Evolutionary conservation across 2,113 vertebrate species (phyloP).

Genomic region (Lucifuga dentata): DNA sequence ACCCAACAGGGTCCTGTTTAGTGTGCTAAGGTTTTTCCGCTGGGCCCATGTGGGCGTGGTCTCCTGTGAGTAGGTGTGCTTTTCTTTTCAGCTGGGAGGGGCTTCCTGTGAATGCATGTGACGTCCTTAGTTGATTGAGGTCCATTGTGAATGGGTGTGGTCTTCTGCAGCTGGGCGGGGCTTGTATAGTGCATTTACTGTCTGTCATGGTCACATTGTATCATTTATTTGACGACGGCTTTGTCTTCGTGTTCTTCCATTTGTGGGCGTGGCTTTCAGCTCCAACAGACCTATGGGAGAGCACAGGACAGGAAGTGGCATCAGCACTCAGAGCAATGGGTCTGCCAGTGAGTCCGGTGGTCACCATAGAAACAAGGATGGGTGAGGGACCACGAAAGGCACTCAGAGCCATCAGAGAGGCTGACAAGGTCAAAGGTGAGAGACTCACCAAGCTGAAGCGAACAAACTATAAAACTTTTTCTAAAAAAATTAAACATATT

Average conservation of each 20-base stretch:
- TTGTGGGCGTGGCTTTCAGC: conserved; percentile 35
- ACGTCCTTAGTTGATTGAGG: too few species aligned
- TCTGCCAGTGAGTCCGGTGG: conserved; percentile 81
- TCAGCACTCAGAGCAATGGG: conserved; percentile 78
- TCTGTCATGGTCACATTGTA: too few species aligned
- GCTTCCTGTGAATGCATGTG: too few species aligned
- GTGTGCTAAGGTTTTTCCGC: conserved; percentile 81
- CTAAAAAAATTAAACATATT: too few species aligned
- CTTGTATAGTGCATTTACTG: too few species aligned
- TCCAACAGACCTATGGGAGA: conserved; percentile 83
- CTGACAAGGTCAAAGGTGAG: conserved; percentile 83
- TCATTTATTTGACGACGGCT: too few species aligned
- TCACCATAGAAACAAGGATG: conserved; percentile 71
- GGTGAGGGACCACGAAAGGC: conserved; percentile 66
- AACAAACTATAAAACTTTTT: too few species aligned
- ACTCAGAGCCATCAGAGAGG: conserved; percentile 71
- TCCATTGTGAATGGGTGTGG: neutral
- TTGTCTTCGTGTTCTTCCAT: rapidly evolving
- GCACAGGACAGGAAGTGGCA: conserved; percentile 82
- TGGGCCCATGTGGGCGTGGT: conserved; percentile 88
- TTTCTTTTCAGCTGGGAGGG: too few species aligned
- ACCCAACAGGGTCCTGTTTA: conserved; percentile 64
- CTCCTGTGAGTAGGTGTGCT: conserved; percentile 54
- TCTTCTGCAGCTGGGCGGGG: too few species aligned
- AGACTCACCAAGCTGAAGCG: too few species aligned